phyloP scores from a whole-genome alignment of 2,888 invertebrate species.

The Lobophora halterata region DNA sequence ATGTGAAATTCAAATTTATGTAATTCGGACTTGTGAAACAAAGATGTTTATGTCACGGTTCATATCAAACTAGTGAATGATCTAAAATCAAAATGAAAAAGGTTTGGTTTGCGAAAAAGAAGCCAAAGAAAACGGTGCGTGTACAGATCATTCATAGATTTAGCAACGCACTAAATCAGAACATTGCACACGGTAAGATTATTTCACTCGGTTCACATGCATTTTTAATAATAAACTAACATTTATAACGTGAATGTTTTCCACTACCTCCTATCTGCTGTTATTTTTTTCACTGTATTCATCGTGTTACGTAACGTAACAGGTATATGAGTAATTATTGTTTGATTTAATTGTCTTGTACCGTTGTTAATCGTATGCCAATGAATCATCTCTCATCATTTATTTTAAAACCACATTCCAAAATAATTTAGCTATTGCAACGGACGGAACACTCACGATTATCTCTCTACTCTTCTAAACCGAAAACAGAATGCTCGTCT shows the following conservation, averaged over 20 bases:
- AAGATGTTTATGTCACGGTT: constrained; percentile 9
- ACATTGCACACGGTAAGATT: constrained; percentile 45
- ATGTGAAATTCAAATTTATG: constrained; percentile 21
- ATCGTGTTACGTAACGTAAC: too few relatives aligned
- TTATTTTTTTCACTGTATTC: too few relatives aligned
- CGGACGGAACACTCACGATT: too few relatives aligned
- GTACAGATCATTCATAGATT: constrained; percentile 38
- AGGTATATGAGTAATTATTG: too few relatives aligned
- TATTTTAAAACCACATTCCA: background rate
- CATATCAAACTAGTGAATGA: constrained; percentile 9
- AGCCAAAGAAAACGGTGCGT: constrained; percentile 67
- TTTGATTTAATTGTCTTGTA: constrained; percentile 22
- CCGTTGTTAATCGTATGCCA: constrained; percentile 5
- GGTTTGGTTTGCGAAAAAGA: constrained; percentile 58
- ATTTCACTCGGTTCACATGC: constrained; percentile 13
- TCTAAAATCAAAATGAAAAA: constrained; percentile 47
- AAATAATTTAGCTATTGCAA: too few relatives aligned
- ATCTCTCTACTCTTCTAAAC: too few relatives aligned
- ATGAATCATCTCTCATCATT: constrained; percentile 1
- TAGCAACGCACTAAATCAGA: constrained; percentile 47
- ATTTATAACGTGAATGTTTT: too few relatives aligned
- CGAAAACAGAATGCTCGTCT: too few relatives aligned
- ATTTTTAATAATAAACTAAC: too few relatives aligned
- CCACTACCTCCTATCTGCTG: too few relatives aligned
- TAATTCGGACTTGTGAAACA: constrained; percentile 20